Conservation (phyloP, 2,113 vertebrate genomes). For the Laterallus jamaicensis region DNA sequence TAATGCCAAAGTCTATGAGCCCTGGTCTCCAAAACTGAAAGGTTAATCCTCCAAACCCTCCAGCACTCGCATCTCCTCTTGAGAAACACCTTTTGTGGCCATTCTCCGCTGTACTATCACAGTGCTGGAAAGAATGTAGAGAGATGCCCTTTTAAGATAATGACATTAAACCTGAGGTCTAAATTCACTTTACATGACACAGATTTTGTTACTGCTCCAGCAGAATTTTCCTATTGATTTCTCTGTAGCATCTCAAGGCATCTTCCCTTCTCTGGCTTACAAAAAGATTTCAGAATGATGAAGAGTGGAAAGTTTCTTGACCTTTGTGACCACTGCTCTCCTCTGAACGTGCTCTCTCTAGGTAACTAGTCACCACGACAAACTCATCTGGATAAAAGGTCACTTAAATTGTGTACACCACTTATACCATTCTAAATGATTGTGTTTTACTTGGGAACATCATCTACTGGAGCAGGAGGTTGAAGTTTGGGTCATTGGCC, state of each 20-base stretch:
- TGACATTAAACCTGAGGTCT: neutral
- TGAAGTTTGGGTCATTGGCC: neutral
- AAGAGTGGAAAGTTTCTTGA: conserved; percentile 19
- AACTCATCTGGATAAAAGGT: conserved; percentile 1
- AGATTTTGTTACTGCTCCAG: neutral
- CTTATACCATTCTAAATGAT: neutral
- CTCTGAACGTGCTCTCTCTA: neutral
- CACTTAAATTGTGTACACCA: neutral
- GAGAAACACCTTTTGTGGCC: conserved; percentile 9
- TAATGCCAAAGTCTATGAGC: neutral
- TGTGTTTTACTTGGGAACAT: neutral
- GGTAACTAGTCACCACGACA: conserved; percentile 29
- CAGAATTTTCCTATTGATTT: conserved; percentile 39
- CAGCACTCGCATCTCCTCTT: neutral
- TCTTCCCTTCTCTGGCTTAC: neutral
- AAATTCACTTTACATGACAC: conserved; percentile 12
- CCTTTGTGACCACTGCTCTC: conserved; percentile 3
- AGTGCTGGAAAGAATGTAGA: neutral
- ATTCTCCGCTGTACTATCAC: neutral
- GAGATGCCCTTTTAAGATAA: conserved; percentile 41
- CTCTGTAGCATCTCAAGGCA: neutral
- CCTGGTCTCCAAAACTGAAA: neutral
- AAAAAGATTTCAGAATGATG: neutral
- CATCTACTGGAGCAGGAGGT: neutral
- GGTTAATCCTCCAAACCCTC: conserved; percentile 35